Conservation (phyloP, 2,888 invertebrate species). For the Tipula confusa region DNA sequence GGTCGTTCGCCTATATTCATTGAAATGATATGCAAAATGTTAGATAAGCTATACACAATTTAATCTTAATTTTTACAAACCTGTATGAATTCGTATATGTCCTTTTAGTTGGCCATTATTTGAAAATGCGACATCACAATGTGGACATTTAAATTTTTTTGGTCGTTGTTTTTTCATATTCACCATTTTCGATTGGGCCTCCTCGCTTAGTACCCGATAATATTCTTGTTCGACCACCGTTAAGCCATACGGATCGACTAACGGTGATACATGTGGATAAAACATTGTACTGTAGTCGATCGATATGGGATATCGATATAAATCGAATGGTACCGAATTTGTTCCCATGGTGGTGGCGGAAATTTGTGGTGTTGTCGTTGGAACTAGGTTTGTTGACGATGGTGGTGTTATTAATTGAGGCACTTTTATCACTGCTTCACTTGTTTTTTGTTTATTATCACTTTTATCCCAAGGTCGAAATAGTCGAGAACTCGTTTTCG, state of each 20-base stretch:
- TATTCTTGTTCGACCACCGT: slow-evolving; percentile 61
- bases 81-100: slow-evolving; percentile 86
- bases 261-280: slow-evolving; percentile 34
- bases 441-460: slow-evolving; percentile 44
- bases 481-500: slow-evolving; percentile 52
- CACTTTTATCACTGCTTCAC: slow-evolving; percentile 31
- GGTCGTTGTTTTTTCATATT: slow-evolving; percentile 74
- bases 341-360: slow-evolving; percentile 38
- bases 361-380: slow-evolving; percentile 32
- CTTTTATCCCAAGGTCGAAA: slow-evolving; percentile 59
- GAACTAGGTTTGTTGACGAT: too few species aligned
- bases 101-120: slow-evolving; percentile 90
- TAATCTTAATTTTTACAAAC: slow-evolving; percentile 48
- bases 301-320: not conserved
- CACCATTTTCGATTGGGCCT: slow-evolving; percentile 63
- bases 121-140: slow-evolving; percentile 87
- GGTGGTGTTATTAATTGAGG: slow-evolving; percentile 34
- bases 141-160: slow-evolving; percentile 86
- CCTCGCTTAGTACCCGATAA: slow-evolving; percentile 64
- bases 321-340: slow-evolving; percentile 35
- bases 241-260: slow-evolving; percentile 45
- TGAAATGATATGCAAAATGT: slow-evolving; percentile 39
- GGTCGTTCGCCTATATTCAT: slow-evolving; percentile 86
- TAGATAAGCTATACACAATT: not conserved
- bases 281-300: not conserved